phyloP scores from a whole-genome alignment of 53 echinoderm and acorn worm genomes.

The Astropecten irregularis region DNA sequence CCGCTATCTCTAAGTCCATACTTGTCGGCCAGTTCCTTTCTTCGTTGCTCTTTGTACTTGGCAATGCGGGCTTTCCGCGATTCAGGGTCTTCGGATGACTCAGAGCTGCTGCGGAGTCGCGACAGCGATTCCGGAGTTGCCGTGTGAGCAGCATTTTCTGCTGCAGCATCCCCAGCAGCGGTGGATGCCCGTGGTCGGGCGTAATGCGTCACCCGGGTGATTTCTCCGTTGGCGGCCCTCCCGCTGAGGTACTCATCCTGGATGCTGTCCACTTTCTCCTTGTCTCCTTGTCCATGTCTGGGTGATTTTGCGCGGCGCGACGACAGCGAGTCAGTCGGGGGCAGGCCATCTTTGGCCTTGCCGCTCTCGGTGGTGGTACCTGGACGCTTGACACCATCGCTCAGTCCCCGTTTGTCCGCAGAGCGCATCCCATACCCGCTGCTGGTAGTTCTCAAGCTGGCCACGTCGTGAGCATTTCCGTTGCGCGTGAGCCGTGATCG shows the following conservation, averaged over 20 bases:
- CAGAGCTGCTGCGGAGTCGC: constrained; percentile 70
- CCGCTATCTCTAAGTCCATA: constrained; percentile 67
- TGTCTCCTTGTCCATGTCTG: constrained; percentile 15
- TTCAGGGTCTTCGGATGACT: constrained; percentile 75
- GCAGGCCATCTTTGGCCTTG: constrained; percentile 55
- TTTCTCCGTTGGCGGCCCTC: constrained; percentile 46
- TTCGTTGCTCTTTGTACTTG: constrained; percentile 92
- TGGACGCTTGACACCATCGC: constrained; percentile 19
- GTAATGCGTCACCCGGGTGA: constrained; percentile 21
- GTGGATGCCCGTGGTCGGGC: constrained; percentile 12
- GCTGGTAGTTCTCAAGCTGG: neutral
- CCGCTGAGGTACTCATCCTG: constrained; percentile 68
- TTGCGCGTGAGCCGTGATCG: constrained; percentile 30
- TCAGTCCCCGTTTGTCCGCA: neutral
- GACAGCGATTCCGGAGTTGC: neutral
- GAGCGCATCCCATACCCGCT: constrained; percentile 18
- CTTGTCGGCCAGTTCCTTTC: constrained; percentile 88
- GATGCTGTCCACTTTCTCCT: constrained; percentile 61
- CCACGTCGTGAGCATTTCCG: constrained; percentile 10
- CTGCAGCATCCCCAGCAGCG: neutral
- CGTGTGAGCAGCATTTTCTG: neutral
- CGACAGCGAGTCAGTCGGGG: constrained; percentile 4
- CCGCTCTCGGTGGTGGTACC: constrained; percentile 78
- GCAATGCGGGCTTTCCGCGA: constrained; percentile 74
- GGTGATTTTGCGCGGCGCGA: constrained; percentile 14